Evolutionary conservation across 2,888 invertebrate genomes (phyloP), one percentile per base, ranked within the genome.

Genomic region (Odontothrips loti): DNA sequence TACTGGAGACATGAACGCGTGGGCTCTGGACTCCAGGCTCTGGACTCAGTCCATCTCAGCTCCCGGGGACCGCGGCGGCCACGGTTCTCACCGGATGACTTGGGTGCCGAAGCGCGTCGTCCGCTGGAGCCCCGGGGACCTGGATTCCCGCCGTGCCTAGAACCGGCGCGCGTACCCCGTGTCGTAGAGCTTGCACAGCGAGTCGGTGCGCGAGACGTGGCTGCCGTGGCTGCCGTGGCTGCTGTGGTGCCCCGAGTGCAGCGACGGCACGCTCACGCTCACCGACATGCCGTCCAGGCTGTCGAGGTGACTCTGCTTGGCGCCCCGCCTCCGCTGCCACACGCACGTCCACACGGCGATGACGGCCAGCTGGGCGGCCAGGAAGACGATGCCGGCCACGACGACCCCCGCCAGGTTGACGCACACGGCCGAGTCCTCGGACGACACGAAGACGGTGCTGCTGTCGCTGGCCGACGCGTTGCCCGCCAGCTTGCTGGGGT

Each of bases 341-440:
- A 95, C 91, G 89, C 95, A 95, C 83, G 95, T 94, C 95, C 95
- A 96, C 83, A 93, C 94, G 80, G 95, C 94, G 84, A 96, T 93
- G 83, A 96, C 92, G 85, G 94, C 93, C 87, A 96, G 91, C 89
- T 96, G 96, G 43, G 94, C 94, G 80, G 95, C 92, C 84, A 96
- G 89, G 89, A 97, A 96, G 78, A 96, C 92, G 58, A 94, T 93
- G 75, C 94, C 95, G 80, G 95, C 95, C 82, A 96, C 92, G 87
- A 96, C 93, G 27, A 96, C 91, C 84, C 96, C 96, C 84, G 92
- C 91, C 85, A 93, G 89, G 87, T 95, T 94, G 83, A 95, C 91
- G 88, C 95, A 95, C 82, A 92, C 87, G 68, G 68, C 68, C 68
- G 68, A 75, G 27, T 27, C 80, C 83, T 90, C 90, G 87, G 90